A percentile compares a stretch with the other conserved stretches of the same genome.
These are phyloP conservation scores for Trachelus tabidus DNA, from an alignment of 2,888 invertebrate genomes.

Conservation along the genomic window DNA sequence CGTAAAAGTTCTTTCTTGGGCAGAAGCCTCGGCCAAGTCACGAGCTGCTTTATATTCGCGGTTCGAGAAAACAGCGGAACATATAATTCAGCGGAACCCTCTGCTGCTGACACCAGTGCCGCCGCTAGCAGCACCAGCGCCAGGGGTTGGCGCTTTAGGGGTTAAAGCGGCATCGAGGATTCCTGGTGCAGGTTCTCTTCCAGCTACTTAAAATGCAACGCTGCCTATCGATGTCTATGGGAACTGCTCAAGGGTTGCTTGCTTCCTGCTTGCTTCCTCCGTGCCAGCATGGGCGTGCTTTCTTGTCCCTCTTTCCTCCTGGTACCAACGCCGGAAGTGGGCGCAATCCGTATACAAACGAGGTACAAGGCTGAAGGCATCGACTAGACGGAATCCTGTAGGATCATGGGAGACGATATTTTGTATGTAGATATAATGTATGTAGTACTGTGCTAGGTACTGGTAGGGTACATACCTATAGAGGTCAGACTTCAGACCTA, in stretches of 20 bases:
- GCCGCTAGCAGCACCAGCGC: not conserved
- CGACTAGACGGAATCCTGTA: conserved; percentile 36
- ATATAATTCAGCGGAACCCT: conserved; percentile 36
- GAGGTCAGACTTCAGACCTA: not conserved
- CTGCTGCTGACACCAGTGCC: conserved; percentile 28
- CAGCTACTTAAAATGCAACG: conserved; percentile 5
- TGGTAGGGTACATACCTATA: not conserved
- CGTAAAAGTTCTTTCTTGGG: no score
- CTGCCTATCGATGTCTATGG: conserved; percentile 2
- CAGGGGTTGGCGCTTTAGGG: no score
- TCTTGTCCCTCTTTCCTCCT: not conserved
- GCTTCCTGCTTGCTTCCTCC: not conserved
- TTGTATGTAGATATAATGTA: not conserved
- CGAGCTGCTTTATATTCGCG: conserved; percentile 29
- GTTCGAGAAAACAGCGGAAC: conserved; percentile 28
- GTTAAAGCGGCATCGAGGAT: not conserved
- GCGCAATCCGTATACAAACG: conserved; percentile 28
- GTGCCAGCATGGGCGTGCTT: not conserved
- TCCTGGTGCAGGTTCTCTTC: not conserved
- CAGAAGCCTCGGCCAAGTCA: not conserved
- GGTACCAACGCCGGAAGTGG: not conserved
- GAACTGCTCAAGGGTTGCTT: not conserved
- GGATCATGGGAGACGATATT: conserved; percentile 1
- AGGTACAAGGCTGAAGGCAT: conserved; percentile 32
- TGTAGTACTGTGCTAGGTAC: not conserved